Percentiles rank a stretch among this genome's conserved stretches.
These are phyloP conservation scores for Limanda limanda DNA, from an alignment of 2,113 vertebrate species.

Conservation along the genomic window DNA sequence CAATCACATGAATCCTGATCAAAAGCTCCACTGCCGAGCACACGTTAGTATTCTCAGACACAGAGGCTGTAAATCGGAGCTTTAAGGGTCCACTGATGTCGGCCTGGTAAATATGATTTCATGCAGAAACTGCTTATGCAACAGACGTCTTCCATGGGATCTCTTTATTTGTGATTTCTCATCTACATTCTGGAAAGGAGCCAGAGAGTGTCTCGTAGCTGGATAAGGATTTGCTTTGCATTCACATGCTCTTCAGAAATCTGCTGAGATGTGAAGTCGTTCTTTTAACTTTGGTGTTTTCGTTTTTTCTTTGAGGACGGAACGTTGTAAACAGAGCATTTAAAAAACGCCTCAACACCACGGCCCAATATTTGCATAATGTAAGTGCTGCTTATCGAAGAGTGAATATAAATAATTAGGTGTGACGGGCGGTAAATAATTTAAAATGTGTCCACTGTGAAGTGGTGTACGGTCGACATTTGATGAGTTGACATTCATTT, in stretches of 20 bases:
- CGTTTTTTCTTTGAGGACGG: too few species aligned
- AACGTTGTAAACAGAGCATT: too few species aligned
- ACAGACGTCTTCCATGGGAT: not conserved
- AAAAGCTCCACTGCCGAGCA: not conserved
- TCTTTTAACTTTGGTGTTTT: too few species aligned
- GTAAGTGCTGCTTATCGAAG: too few species aligned
- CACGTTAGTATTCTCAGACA: not conserved
- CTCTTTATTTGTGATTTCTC: not conserved
- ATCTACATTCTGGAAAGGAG: constrained; percentile 13
- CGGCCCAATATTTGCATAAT: too few species aligned
- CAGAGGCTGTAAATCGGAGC: not conserved
- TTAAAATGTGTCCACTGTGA: too few species aligned
- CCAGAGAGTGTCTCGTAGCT: not conserved
- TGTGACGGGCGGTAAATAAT: too few species aligned
- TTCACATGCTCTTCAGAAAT: not conserved
- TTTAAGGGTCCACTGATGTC: not conserved
- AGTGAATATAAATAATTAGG: too few species aligned
- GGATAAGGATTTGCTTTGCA: not conserved
- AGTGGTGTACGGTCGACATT: too few species aligned
- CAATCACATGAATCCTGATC: not conserved
- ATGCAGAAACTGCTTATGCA: constrained; percentile 14
- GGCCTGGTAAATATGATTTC: not conserved
- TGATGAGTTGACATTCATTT: too few species aligned
- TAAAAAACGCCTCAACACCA: too few species aligned
- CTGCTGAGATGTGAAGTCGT: too few species aligned